phyloP scores from a whole-genome alignment of 2,113 vertebrate genomes.

The Oryzias celebensis region DNA sequence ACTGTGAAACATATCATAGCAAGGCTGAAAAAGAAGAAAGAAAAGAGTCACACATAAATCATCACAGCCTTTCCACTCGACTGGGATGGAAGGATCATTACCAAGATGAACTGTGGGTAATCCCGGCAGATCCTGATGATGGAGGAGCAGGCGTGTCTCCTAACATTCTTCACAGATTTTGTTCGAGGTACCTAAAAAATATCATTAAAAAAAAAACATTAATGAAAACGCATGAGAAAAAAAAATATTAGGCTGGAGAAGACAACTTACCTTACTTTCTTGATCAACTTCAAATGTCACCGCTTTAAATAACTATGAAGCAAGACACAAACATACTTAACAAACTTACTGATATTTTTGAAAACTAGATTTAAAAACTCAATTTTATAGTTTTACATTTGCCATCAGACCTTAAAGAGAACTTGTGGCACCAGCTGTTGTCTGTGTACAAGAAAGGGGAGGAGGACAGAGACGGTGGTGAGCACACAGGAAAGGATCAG shows the following conservation, averaged over 20 bases:
- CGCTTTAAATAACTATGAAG: constrained; percentile 84
- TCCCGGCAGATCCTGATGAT: constrained; percentile 95
- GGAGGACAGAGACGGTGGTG: constrained; percentile 89
- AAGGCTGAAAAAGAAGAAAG: constrained; percentile 76
- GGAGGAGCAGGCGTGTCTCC: constrained; percentile 92
- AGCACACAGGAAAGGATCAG: constrained; percentile 93
- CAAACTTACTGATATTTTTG: not conserved
- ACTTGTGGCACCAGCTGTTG: constrained; percentile 85
- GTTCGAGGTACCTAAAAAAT: constrained; percentile 84
- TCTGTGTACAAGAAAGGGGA: constrained; percentile 86
- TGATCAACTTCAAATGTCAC: constrained; percentile 89
- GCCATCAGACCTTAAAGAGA: constrained; percentile 84
- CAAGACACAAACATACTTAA: not conserved
- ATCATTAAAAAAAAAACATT: too few relatives aligned
- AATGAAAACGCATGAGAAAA: not conserved
- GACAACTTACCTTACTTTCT: constrained; percentile 84
- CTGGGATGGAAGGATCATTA: constrained; percentile 43
- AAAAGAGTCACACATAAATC: not conserved
- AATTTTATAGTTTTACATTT: not conserved
- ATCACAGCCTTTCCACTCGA: not conserved
- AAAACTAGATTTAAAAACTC: not conserved
- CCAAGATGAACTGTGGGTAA: constrained; percentile 89
- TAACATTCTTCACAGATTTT: constrained; percentile 90
- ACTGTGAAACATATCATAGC: constrained; percentile 90
- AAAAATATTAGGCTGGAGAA: not conserved